These are phyloP conservation scores for Poliocrania exsul DNA, from an alignment of 2,797 vertebrate species.

Conservation along the genomic window DNA sequence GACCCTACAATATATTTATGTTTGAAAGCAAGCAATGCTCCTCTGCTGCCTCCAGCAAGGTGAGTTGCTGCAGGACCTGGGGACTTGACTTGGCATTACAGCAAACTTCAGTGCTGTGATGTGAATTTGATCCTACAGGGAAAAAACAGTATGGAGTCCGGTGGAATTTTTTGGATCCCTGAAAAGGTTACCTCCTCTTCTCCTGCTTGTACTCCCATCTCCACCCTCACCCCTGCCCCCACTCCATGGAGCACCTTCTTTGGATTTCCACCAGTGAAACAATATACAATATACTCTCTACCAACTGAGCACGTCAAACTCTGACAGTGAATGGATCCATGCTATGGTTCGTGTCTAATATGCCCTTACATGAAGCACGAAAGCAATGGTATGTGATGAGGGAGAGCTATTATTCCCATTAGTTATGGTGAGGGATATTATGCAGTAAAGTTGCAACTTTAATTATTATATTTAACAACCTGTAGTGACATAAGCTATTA, in stretches of 20 bases:
- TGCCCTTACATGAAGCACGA: neutral
- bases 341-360: neutral
- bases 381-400: neutral
- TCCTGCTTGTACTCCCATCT: neutral
- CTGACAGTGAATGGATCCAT: neutral
- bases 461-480: neutral
- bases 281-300: neutral
- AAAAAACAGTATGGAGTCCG: neutral
- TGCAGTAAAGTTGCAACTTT: neutral
- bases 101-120: neutral
- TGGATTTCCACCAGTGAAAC: neutral
- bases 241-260: neutral
- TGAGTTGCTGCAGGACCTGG: neutral
- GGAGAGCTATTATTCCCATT: neutral
- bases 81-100: rapidly evolving
- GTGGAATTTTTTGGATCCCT: neutral
- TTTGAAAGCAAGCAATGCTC: neutral
- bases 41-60: neutral
- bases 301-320: neutral
- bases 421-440: neutral
- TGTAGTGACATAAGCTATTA: neutral
- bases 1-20: neutral
- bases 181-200: neutral
- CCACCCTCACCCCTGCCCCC: no score
- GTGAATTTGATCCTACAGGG: neutral